Percentiles rank a stretch among this genome's conserved stretches.
Conservation (phyloP, 1,140 invertebrate genomes). For the Drosophila arizonae region DNA sequence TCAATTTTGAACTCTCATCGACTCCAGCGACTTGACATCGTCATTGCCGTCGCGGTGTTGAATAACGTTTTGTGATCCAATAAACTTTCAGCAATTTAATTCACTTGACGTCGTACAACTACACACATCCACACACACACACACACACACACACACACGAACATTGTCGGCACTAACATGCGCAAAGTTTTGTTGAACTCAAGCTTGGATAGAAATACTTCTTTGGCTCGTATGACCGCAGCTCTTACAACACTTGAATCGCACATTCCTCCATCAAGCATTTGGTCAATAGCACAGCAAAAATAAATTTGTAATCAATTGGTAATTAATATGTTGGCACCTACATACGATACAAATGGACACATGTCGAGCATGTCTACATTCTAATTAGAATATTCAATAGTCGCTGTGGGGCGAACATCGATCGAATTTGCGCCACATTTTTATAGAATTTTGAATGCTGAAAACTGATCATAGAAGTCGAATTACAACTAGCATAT, state of each 20-base stretch:
- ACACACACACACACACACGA: slow-evolving; percentile 25
- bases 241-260: not conserved
- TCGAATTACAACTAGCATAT: not conserved
- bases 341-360: not conserved
- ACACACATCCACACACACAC: slow-evolving; percentile 13
- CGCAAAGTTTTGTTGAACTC: slow-evolving; percentile 74
- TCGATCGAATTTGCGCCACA: not conserved
- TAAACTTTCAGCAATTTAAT: slow-evolving; percentile 78
- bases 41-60: slow-evolving; percentile 57
- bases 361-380: not conserved
- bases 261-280: slow-evolving; percentile 12
- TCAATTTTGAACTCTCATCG: slow-evolving; percentile 44
- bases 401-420: not conserved
- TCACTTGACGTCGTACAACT: slow-evolving; percentile 66
- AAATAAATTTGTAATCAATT: not conserved
- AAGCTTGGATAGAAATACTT: slow-evolving; percentile 18
- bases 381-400: not conserved
- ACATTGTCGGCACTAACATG: slow-evolving; percentile 19
- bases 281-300: slow-evolving; percentile 2
- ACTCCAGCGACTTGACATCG: slow-evolving; percentile 58
- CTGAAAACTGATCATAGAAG: not conserved
- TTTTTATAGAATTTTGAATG: not conserved
- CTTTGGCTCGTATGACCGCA: slow-evolving; percentile 20
- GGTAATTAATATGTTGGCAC: not conserved
- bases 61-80: slow-evolving; percentile 81